These are phyloP conservation scores for Punctoribates punctum DNA, from an alignment of 2,888 invertebrate species.

Conservation along the genomic window DNA sequence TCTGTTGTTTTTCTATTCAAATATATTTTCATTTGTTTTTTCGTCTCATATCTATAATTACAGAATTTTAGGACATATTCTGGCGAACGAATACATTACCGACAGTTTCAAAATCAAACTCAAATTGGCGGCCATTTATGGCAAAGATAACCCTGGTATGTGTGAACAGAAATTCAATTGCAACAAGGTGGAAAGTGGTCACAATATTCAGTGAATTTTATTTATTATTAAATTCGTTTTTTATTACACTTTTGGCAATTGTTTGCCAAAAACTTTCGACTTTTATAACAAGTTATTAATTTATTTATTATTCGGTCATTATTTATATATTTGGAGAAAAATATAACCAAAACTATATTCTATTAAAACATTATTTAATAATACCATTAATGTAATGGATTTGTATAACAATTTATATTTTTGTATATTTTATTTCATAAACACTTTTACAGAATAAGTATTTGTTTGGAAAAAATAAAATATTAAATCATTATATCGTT, in stretches of 20 bases:
- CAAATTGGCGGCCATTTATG: conserved; percentile 46
- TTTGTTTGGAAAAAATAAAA: neutral
- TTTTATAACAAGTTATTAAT: neutral
- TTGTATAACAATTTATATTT: neutral
- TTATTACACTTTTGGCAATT: neutral
- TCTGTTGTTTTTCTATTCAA: neutral
- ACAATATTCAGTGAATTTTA: neutral
- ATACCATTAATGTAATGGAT: neutral
- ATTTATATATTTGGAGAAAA: no score
- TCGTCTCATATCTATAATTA: conserved; percentile 12
- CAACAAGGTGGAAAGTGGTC: conserved; percentile 43
- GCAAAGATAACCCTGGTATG: conserved; percentile 43
- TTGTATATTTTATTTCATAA: no score
- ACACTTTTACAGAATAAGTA: no score
- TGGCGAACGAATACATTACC: conserved; percentile 48
- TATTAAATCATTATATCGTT: neutral
- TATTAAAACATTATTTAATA: no score
- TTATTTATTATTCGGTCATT: no score
- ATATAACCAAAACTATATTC: no score
- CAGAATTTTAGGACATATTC: conserved; percentile 48
- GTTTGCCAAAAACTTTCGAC: neutral
- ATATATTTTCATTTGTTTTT: neutral
- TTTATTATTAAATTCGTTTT: neutral
- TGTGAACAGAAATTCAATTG: conserved; percentile 44
- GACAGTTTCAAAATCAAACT: conserved; percentile 46